phyloP scores from a whole-genome alignment of 2,797 vertebrate species.

The Austrolebias charrua region DNA sequence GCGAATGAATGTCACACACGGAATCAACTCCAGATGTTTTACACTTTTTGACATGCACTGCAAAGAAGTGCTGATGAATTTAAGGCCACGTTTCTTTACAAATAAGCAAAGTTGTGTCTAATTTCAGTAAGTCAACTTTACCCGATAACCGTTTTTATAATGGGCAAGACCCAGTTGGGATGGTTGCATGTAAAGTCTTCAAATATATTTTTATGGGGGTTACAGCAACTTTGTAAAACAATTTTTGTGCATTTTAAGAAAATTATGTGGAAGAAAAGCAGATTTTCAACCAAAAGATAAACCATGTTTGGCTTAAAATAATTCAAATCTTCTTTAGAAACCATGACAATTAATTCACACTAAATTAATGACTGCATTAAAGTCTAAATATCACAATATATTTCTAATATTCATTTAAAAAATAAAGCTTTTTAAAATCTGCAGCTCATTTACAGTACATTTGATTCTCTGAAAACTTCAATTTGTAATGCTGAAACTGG shows the following conservation, averaged over 20 bases:
- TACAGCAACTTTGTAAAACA: too few relatives aligned
- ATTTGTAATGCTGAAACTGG: not conserved
- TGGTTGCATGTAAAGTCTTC: too few relatives aligned
- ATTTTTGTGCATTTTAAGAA: not conserved
- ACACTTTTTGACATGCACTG: not conserved
- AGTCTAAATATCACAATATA: not conserved
- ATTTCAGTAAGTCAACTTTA: not conserved
- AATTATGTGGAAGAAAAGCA: too few relatives aligned
- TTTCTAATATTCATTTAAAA: too few relatives aligned
- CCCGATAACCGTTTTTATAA: not conserved
- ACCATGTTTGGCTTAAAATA: too few relatives aligned
- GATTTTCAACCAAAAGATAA: too few relatives aligned
- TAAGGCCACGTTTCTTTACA: not conserved
- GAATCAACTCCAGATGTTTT: constrained; percentile 7
- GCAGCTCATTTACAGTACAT: too few relatives aligned
- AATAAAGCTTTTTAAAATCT: too few relatives aligned
- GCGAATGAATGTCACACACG: not conserved
- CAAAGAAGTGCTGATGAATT: not conserved
- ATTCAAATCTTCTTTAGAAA: not conserved
- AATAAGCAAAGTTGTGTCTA: not conserved
- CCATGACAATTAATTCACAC: not conserved
- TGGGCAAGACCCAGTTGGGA: too few relatives aligned
- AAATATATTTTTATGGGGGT: not conserved
- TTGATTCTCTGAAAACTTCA: not conserved
- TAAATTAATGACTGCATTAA: not conserved